These are phyloP conservation scores for Nesogale talazaci DNA, from an alignment of 2,113 vertebrate species.

Conservation along the genomic window DNA sequence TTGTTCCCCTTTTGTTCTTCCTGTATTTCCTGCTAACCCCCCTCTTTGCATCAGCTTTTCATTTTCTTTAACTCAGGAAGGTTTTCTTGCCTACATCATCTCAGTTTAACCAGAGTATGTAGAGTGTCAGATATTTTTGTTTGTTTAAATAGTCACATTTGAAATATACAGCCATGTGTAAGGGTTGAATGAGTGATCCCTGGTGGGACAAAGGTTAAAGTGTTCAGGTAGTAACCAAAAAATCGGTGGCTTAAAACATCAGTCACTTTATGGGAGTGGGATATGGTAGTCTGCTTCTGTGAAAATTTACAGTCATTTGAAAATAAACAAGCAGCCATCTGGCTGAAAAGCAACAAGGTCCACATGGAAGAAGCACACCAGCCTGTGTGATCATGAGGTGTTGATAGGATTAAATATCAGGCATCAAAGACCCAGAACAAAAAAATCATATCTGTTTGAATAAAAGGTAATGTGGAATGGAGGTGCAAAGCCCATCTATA, in stretches of 20 bases:
- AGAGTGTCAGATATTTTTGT: not conserved
- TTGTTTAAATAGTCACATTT: not conserved
- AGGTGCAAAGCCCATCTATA: no score
- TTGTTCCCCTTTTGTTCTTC: not conserved
- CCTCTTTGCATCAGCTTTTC: not conserved
- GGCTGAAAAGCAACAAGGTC: no score
- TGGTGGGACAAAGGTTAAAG: not conserved
- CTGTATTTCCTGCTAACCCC: not conserved
- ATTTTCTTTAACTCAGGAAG: not conserved
- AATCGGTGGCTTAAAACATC: not conserved
- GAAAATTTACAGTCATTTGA: not conserved
- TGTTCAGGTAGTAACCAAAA: not conserved
- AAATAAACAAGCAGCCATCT: no score
- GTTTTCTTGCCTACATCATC: not conserved
- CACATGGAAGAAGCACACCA: no score
- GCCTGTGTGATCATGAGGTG: no score
- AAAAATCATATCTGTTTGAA: no score
- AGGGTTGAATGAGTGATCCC: not conserved
- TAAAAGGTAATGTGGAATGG: no score
- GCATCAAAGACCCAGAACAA: no score
- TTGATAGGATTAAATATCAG: no score
- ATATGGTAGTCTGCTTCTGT: not conserved
- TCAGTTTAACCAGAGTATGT: not conserved
- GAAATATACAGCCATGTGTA: not conserved
- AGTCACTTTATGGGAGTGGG: not conserved